phyloP scores from a whole-genome alignment of 2,888 invertebrate species.

The Sturmia bella region DNA sequence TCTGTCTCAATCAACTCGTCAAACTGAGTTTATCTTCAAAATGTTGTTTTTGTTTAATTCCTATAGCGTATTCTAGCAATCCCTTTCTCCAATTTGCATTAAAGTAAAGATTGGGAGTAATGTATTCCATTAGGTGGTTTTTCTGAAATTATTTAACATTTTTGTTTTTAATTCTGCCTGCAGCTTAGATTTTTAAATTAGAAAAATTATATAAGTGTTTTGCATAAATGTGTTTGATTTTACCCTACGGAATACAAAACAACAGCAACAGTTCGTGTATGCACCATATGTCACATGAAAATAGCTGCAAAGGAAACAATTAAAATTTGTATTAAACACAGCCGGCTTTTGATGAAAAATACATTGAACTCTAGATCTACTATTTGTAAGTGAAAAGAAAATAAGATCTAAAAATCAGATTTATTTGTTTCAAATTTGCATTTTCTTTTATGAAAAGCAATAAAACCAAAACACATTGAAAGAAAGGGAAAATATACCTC shows the following conservation, averaged over 20 bases:
- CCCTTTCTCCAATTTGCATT: conserved; percentile 30
- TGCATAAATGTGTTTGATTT: conserved; percentile 71
- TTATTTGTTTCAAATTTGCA: conserved; percentile 42
- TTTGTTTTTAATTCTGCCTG: conserved; percentile 16
- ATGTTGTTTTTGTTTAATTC: neutral
- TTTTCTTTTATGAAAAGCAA: conserved; percentile 57
- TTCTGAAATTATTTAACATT: conserved; percentile 65
- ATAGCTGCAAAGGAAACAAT: conserved; percentile 11
- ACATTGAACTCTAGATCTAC: conserved; percentile 44
- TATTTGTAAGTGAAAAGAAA: conserved; percentile 27
- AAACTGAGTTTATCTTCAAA: neutral
- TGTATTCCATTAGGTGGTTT: conserved; percentile 58
- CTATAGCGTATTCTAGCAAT: conserved; percentile 18
- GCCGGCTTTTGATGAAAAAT: conserved; percentile 4
- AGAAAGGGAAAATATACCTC: conserved; percentile 8
- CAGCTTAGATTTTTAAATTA: conserved; percentile 46
- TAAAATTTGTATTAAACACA: conserved; percentile 2
- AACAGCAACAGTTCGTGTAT: neutral
- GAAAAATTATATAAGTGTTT: conserved; percentile 66
- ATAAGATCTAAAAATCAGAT: conserved; percentile 29
- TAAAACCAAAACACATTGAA: too few relatives aligned
- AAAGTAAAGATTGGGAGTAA: conserved; percentile 56
- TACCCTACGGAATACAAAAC: conserved; percentile 26
- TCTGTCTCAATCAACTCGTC: neutral
- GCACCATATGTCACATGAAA: conserved; percentile 24